Conservation (phyloP, 30 jellyfish, hydroid and myxozoan species). For the Phacellophora camtschatica region DNA sequence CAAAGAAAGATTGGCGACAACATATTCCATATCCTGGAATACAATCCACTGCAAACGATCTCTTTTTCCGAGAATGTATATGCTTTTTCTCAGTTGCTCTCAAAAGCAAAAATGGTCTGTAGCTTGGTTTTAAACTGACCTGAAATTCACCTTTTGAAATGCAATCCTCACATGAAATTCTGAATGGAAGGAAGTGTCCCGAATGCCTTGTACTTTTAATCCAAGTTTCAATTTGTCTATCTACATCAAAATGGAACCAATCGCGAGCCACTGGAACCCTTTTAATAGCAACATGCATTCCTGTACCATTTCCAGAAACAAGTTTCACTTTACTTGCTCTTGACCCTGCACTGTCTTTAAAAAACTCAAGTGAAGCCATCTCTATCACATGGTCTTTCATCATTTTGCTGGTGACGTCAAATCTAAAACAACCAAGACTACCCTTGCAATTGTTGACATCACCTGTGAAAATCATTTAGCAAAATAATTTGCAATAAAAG, state of each 20-base stretch:
- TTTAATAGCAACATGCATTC: neutral
- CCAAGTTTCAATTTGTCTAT: constrained; percentile 32
- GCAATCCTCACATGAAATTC: constrained; percentile 52
- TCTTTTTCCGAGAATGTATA: constrained; percentile 27
- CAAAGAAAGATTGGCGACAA: constrained; percentile 66
- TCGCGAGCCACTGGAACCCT: constrained; percentile 37
- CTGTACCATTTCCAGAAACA: neutral
- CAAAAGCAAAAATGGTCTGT: constrained; percentile 65
- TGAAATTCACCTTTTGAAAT: neutral
- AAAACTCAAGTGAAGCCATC: constrained; percentile 44
- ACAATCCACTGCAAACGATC: constrained; percentile 65
- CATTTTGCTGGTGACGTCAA: constrained; percentile 28
- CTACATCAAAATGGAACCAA: constrained; percentile 50
- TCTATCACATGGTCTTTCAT: constrained; percentile 42
- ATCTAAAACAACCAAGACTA: constrained; percentile 36
- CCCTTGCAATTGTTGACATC: constrained; percentile 1
- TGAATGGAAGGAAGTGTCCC: neutral
- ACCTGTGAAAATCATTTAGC: constrained; percentile 4
- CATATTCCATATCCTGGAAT: constrained; percentile 66
- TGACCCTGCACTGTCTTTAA: constrained; percentile 4
- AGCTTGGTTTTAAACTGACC: constrained; percentile 57
- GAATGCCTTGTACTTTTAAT: neutral
- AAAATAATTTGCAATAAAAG: neutral
- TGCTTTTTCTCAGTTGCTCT: constrained; percentile 12
- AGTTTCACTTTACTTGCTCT: constrained; percentile 32